A percentile compares a stretch with the other conserved stretches of the same genome.
These are phyloP conservation scores for Smittia aterrima DNA, from an alignment of 2,888 invertebrate genomes.

Conservation along the genomic window DNA sequence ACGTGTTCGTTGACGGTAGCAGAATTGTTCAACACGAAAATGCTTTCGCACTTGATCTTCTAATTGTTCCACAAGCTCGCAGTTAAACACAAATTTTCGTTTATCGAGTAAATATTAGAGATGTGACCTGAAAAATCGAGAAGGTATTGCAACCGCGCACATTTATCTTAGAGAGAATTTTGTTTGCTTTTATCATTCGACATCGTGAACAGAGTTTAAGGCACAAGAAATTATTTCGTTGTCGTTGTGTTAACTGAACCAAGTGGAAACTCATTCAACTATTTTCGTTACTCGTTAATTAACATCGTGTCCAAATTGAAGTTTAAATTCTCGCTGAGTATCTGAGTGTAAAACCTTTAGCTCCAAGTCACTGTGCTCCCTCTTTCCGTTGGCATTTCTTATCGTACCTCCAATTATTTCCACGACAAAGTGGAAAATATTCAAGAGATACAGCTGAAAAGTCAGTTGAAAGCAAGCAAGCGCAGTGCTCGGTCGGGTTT, in stretches of 20 bases:
- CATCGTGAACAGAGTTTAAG: background rate
- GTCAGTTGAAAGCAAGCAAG: no score
- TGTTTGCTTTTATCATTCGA: constrained; percentile 24
- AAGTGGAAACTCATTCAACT: background rate
- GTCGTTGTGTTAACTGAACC: background rate
- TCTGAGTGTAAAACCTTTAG: background rate
- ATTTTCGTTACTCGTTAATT: constrained; percentile 23
- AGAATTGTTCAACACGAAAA: no score
- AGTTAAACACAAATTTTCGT: background rate
- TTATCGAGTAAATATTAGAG: background rate
- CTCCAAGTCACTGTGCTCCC: no score
- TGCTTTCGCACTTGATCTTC: no score
- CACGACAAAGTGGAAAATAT: background rate
- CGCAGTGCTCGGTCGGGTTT: no score
- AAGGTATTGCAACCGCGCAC: constrained; percentile 10
- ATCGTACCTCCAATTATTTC: background rate
- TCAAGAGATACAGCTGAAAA: no score
- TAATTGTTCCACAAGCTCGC: no score
- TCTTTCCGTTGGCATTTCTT: background rate
- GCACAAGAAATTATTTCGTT: background rate
- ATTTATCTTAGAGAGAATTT: background rate
- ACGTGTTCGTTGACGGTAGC: no score
- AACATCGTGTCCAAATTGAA: no score
- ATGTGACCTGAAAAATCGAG: background rate
- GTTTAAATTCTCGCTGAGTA: no score